Percentiles rank a stretch among this genome's conserved stretches.
phyloP scores from a whole-genome alignment of 2,888 invertebrate species.

The Lycophotia porphyrea region DNA sequence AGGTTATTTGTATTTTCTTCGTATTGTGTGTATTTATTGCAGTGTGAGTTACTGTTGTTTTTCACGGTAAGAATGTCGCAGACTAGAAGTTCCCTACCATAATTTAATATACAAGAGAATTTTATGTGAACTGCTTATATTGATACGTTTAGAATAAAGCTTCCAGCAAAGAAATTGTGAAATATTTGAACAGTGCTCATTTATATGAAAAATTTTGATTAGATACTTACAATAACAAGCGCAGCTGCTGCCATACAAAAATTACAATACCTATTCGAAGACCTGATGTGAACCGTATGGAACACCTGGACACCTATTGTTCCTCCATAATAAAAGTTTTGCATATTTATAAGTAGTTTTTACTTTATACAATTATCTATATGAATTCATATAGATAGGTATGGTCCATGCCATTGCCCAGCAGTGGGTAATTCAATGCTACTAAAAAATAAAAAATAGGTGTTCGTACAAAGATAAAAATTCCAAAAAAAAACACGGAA shows the following conservation, averaged over 20 bases:
- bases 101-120: not conserved
- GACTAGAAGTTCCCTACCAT: not conserved
- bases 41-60: slow-evolving; percentile 13
- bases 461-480: not conserved
- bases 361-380: no score
- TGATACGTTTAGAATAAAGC: not conserved
- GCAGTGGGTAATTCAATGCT: no score
- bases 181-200: not conserved
- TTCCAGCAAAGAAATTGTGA: not conserved
- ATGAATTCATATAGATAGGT: no score
- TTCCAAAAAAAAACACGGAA: not conserved
- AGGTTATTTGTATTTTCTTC: slow-evolving; percentile 46
- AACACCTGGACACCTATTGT: not conserved
- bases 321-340: no score
- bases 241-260: not conserved
- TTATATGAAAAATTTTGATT: not conserved
- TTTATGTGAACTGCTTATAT: not conserved
- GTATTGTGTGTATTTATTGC: slow-evolving; percentile 27
- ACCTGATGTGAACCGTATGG: no score
- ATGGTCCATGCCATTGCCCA: no score
- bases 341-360: not conserved
- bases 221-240: not conserved
- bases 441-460: no score
- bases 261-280: not conserved
- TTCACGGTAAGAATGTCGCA: not conserved